Evolutionary conservation across 2,113 vertebrate species (phyloP).

Genomic region (Bothrops jararaca): DNA sequence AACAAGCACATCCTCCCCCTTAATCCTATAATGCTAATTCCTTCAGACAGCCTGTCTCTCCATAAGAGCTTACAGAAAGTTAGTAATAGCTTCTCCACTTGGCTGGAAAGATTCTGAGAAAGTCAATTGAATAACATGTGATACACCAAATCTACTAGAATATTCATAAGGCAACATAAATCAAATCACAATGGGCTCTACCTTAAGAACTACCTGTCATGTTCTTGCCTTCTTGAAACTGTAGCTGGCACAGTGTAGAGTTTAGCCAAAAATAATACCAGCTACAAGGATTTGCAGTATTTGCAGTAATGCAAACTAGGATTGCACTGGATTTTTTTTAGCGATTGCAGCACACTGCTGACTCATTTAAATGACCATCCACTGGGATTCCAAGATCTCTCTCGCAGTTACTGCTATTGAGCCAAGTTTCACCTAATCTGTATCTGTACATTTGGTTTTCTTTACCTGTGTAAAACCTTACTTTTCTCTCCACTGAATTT

Average conservation of each 20-base stretch:
- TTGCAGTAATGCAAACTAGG: not conserved
- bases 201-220: constrained; percentile 12
- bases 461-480: not conserved
- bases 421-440: too few relatives aligned
- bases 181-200: not conserved
- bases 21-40: constrained; percentile 41
- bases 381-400: too few relatives aligned
- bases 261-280: not conserved
- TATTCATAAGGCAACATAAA: not conserved
- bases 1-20: too few relatives aligned
- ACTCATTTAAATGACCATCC: too few relatives aligned
- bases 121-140: constrained; percentile 23
- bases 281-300: not conserved
- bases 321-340: too few relatives aligned
- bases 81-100: constrained; percentile 3
- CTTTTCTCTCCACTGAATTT: not conserved
- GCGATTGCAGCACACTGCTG: too few relatives aligned
- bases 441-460: not conserved
- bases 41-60: constrained; percentile 39
- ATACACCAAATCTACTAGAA: constrained; percentile 20
- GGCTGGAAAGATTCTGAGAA: constrained; percentile 25
- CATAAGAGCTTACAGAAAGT: constrained; percentile 21
- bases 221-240: not conserved
- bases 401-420: too few relatives aligned
- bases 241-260: not conserved